phyloP scores from a whole-genome alignment of 2,888 invertebrate genomes.

The Orthosia incerta region DNA sequence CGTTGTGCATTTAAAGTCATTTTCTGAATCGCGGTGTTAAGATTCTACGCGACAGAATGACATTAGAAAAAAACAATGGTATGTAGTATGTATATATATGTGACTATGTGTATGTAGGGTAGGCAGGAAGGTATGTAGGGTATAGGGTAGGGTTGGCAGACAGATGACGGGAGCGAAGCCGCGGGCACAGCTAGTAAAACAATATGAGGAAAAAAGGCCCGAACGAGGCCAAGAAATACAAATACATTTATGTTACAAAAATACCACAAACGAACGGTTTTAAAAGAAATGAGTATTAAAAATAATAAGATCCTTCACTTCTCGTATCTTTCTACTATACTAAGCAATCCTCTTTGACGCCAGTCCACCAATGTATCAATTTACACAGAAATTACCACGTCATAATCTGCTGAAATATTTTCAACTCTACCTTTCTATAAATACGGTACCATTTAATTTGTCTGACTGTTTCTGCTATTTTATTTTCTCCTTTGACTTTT shows the following conservation, averaged over 20 bases:
- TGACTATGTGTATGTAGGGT: too few species aligned
- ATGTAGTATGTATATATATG: too few species aligned
- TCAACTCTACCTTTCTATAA: neutral
- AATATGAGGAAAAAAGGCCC: neutral
- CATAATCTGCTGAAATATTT: constrained; percentile 8
- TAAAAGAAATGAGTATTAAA: constrained; percentile 22
- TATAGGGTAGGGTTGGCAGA: too few species aligned
- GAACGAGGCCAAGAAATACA: neutral
- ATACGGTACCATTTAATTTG: constrained; percentile 26
- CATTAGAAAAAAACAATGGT: too few species aligned
- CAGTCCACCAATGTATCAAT: constrained; percentile 55
- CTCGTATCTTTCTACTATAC: constrained; percentile 25
- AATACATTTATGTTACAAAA: neutral
- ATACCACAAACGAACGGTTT: constrained; percentile 1
- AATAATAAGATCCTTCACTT: constrained; percentile 17
- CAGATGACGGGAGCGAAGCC: too few species aligned
- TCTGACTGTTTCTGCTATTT: neutral
- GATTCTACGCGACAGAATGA: too few species aligned
- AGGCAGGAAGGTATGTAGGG: too few species aligned
- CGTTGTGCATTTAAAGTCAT: too few species aligned
- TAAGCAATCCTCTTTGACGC: constrained; percentile 50
- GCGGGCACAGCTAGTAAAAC: too few species aligned
- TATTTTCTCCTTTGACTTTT: constrained; percentile 40
- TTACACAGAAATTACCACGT: constrained; percentile 56
- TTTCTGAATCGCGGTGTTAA: too few species aligned